Conservation (phyloP, 2,797 vertebrate genomes). For the Ciconia nigra region DNA sequence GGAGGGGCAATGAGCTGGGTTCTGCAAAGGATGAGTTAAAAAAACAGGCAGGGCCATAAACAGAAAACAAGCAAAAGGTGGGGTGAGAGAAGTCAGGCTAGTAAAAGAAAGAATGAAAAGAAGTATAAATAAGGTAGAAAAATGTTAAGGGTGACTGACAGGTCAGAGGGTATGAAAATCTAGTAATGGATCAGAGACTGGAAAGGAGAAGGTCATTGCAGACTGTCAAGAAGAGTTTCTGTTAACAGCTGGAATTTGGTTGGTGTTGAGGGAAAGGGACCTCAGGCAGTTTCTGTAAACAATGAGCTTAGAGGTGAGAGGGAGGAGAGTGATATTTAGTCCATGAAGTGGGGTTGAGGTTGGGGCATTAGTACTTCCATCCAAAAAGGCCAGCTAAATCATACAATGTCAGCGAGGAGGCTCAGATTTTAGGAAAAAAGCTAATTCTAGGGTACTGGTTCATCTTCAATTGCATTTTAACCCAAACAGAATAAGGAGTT, state of each 20-base stretch:
- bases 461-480: neutral
- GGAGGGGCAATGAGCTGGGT: neutral
- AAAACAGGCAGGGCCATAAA: neutral
- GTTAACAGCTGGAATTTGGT: neutral
- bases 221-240: neutral
- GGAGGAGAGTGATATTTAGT: neutral
- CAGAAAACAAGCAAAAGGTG: neutral
- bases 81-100: neutral
- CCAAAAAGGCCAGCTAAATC: neutral
- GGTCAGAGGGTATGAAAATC: neutral
- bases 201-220: neutral
- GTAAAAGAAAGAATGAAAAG: neutral
- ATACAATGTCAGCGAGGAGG: rapidly evolving
- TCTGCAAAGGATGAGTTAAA: neutral
- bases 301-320: neutral
- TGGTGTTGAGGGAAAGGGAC: neutral
- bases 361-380: neutral
- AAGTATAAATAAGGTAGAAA: neutral
- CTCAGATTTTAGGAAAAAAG: neutral
- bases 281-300: neutral
- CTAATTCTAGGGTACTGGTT: neutral
- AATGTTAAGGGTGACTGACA: neutral
- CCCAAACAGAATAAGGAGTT: neutral
- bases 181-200: neutral
- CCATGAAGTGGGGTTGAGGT: neutral